phyloP scores from a whole-genome alignment of 2,888 invertebrate species.

The Dicranocentrus wangi region DNA sequence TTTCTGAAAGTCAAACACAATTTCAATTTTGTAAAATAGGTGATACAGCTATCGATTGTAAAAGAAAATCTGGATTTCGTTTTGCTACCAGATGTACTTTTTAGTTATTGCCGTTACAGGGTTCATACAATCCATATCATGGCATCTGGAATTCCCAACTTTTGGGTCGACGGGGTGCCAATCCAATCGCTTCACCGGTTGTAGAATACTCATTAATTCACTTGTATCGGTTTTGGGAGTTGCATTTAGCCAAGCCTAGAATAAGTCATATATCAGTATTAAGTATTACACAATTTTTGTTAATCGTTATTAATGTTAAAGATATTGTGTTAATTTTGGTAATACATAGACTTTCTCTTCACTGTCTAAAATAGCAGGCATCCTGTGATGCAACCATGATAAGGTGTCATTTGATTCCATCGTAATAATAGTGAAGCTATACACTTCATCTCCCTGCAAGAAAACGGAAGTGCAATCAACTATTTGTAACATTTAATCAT shows the following conservation, averaged over 20 bases:
- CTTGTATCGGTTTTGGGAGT: constrained; percentile 77
- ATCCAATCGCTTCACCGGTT: constrained; percentile 77
- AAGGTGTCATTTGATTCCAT: constrained; percentile 82
- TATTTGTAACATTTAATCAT: not conserved
- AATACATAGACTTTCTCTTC: constrained; percentile 80
- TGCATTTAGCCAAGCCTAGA: constrained; percentile 82
- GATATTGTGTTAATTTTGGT: too few relatives aligned
- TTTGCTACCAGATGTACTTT: too few relatives aligned
- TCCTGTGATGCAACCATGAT: constrained; percentile 85
- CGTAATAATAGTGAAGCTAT: constrained; percentile 85
- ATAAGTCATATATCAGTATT: too few relatives aligned
- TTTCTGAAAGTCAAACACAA: constrained; percentile 2
- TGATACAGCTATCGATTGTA: too few relatives aligned
- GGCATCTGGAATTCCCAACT: constrained; percentile 84
- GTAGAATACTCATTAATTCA: constrained; percentile 78
- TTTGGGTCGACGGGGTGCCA: constrained; percentile 83
- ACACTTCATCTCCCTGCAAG: constrained; percentile 77
- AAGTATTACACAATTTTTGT: too few relatives aligned
- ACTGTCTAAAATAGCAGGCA: constrained; percentile 85
- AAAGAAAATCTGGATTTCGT: too few relatives aligned
- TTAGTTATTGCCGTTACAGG: too few relatives aligned
- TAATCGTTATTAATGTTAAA: not conserved
- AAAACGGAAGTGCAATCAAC: not conserved
- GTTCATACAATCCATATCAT: constrained; percentile 76
- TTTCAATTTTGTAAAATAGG: too few relatives aligned